phyloP scores from a whole-genome alignment of 2,113 vertebrate genomes.

The Dicerorhinus sumatrensis region DNA sequence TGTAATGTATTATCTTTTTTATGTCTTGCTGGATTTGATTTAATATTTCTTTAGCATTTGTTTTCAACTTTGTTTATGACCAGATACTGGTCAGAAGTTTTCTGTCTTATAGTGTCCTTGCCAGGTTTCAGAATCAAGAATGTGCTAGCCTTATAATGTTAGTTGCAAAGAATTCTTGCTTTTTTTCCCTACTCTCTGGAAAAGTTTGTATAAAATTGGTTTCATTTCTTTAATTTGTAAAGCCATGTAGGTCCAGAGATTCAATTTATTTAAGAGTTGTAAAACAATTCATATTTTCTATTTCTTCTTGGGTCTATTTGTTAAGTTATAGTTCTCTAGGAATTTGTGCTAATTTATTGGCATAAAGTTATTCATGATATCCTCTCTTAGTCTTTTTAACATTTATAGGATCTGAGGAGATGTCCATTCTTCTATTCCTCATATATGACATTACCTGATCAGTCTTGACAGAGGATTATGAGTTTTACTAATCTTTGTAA shows the following conservation, averaged over 20 bases:
- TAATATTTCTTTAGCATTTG: background rate
- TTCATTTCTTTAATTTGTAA: conserved; percentile 33
- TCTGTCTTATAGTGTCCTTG: background rate
- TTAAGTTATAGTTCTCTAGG: background rate
- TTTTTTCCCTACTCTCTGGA: background rate
- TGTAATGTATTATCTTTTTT: background rate
- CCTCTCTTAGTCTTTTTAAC: background rate
- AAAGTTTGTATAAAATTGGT: background rate
- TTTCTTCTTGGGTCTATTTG: background rate
- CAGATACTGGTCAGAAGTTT: background rate
- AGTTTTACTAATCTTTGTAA: background rate
- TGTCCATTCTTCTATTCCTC: background rate
- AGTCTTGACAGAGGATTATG: background rate
- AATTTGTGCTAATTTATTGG: conserved; percentile 17
- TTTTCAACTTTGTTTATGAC: background rate
- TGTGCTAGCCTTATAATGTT: background rate
- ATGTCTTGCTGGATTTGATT: background rate
- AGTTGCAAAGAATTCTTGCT: background rate
- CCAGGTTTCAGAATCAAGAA: background rate
- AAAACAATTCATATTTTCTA: background rate
- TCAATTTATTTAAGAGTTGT: background rate
- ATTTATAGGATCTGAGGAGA: background rate
- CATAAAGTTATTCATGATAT: background rate
- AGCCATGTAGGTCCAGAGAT: background rate
- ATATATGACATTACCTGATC: background rate